phyloP scores from a whole-genome alignment of 1,140 invertebrate species.

The Spodoptera frugiperda region DNA sequence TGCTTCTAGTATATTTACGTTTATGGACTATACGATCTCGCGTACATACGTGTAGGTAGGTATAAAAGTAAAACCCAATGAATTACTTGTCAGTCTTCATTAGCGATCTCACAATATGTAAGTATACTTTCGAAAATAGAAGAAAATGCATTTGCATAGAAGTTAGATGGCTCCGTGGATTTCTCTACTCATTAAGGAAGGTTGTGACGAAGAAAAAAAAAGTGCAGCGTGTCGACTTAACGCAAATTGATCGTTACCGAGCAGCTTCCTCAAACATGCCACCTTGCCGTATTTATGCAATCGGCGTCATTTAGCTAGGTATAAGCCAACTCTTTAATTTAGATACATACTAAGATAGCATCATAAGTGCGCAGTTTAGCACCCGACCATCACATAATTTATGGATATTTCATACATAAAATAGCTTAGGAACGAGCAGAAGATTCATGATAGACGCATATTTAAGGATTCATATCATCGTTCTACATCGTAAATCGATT shows the following conservation, averaged over 20 bases:
- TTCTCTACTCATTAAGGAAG: slow-evolving; percentile 57
- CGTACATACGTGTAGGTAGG: too few relatives aligned
- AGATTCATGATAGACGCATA: slow-evolving; percentile 44
- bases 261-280: slow-evolving; percentile 48
- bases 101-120: slow-evolving; percentile 55
- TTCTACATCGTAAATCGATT: slow-evolving; percentile 40
- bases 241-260: slow-evolving; percentile 47
- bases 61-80: slow-evolving; percentile 37
- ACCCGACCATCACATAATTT: slow-evolving; percentile 23
- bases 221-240: slow-evolving; percentile 27
- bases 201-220: slow-evolving; percentile 49
- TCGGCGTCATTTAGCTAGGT: slow-evolving; percentile 9
- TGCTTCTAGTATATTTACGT: background rate
- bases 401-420: slow-evolving; percentile 25
- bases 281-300: slow-evolving; percentile 48
- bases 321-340: slow-evolving; percentile 31
- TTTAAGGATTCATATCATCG: slow-evolving; percentile 33
- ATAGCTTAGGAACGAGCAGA: slow-evolving; percentile 9
- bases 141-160: slow-evolving; percentile 61
- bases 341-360: slow-evolving; percentile 22
- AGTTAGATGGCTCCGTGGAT: slow-evolving; percentile 47
- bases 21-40: background rate
- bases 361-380: slow-evolving; percentile 26
- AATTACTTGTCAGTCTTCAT: slow-evolving; percentile 50
- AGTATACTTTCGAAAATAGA: slow-evolving; percentile 58